Conservation (phyloP, 2,797 vertebrate genomes). For the Muraenolepis orangiensis region DNA sequence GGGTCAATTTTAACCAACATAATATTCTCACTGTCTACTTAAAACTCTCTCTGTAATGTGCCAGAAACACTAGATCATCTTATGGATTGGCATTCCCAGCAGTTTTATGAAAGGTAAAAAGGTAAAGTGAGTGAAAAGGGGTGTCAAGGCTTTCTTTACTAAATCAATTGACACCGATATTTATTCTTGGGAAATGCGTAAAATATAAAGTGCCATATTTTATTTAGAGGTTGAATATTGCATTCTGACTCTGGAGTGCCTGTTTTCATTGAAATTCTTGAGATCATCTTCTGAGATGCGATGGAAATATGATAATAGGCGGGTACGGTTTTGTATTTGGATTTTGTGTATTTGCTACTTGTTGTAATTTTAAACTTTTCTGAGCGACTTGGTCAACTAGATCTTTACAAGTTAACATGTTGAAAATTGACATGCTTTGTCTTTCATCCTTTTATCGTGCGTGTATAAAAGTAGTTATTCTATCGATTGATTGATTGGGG, state of each 20-base stretch:
- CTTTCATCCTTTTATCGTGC: too few relatives aligned
- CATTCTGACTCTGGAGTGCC: too few relatives aligned
- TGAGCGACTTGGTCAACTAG: background rate
- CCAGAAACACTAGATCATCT: background rate
- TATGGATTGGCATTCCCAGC: background rate
- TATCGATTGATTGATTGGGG: background rate
- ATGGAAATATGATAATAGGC: background rate
- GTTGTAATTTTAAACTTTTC: background rate
- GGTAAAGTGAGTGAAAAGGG: background rate
- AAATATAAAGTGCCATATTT: background rate
- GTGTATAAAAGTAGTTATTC: too few relatives aligned
- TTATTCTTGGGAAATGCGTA: background rate
- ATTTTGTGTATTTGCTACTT: background rate
- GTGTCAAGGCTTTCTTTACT: background rate
- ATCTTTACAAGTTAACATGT: background rate
- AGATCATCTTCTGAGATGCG: background rate
- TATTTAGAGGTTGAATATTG: background rate
- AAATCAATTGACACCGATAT: too few relatives aligned
- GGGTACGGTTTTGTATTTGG: background rate
- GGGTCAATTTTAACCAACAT: background rate
- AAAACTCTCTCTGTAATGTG: background rate
- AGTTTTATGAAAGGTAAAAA: background rate
- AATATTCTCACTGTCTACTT: background rate
- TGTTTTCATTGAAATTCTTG: background rate
- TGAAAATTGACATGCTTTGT: background rate